Base-by-base conservation (phyloP, 2,113 vertebrate species). In the Poeciliopsis retropinna region DNA sequence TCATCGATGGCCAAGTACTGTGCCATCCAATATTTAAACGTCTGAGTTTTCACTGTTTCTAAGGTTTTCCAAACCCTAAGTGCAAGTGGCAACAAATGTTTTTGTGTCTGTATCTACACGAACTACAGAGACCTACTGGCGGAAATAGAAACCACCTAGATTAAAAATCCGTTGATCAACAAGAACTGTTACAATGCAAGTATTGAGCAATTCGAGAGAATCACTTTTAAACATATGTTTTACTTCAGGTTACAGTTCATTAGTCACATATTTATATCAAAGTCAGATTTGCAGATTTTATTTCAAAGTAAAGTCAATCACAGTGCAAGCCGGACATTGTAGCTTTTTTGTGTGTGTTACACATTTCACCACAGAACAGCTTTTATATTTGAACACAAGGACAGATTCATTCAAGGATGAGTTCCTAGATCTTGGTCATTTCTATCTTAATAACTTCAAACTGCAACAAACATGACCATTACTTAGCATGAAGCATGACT, bases 401-500 rank as follows among this genome's bases (percentile, higher is more conserved):
- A 44, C 66, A 32, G 25, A 76, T 1, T 4, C 30, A 67, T 64
- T 27, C 14, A 72, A 67, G 31, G 17, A 70, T 19, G 60, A 44
- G 37, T 28, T 47, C 32, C 73, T 39, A 44, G 34, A 66, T 11
- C 22, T 28, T 27, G 62, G 29, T 57, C 60, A 68, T 64, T 41
- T 15, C 70, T 72, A 57, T 78, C 30, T 63, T 39, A 34, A 34
- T n/a, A 51, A 31, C 22, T 70, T 12, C 30, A n/a, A 60, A n/a
- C 30, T 27, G 25, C 31, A 19, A 60, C 30, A 70, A 32, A n/a
- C 11, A 73, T 47, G 74, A 87, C 64, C 71, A 80, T 67, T 47
- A 13, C 31, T 79, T 79, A 82, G 72, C 44, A 75, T 32, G 7
- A 77, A 73, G 44, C 68, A 78, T 13, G 73, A 69, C 67, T 29